Evolutionary conservation across 2,888 invertebrate species (phyloP), one percentile per base, ranked within the genome.

Genomic region (Dysmachus trigonus): DNA sequence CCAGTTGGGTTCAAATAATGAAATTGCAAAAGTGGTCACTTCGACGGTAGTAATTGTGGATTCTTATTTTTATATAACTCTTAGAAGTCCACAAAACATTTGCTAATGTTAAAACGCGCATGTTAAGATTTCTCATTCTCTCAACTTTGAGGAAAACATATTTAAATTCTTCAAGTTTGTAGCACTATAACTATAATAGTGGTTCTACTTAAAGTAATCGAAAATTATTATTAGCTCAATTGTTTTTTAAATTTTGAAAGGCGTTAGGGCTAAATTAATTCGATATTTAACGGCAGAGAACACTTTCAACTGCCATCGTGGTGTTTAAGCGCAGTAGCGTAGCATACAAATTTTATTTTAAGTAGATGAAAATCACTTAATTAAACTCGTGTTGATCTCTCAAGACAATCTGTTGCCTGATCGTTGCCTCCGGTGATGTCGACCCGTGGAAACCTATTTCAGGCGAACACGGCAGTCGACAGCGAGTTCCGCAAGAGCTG

Each of bases 331-430:
- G 31, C 31, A 31, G 5, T 31, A 31, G 31, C 31, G 31, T 2
- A 31, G 5, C 5, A 31, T 31, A 41, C 13, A 41, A 15, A 41
- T 15, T 41, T 41, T 41, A 4, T 41, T 6, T 4, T 18, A n/a
- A n/a, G 51, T 51, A n/a, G 18, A 4, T 18, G 62, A 62, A 1
- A 62, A 7, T 18, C 13, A 62, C 10, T 27, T 62, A 62, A 62
- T 62, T 62, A 27, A 62, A 62, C 27, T 27, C 27, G 3, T 62
- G 10, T 10, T 18, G 62, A 62, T 62, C 62, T 18, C 22, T 83
- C 83, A 71, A 72, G 38, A 30, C 38, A 72, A 72, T 83, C 38
- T 83, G 83, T 10, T 27, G 83, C 71, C 41, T 18, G 33, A 31
- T 62, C 8, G 62, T 22, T 22, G 47, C 18, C 33, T 33, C 33